A percentile compares a stretch with the other conserved stretches of the same genome.
Evolutionary conservation across 2,113 vertebrate species (phyloP).

Genomic region (Sturnus vulgaris): DNA sequence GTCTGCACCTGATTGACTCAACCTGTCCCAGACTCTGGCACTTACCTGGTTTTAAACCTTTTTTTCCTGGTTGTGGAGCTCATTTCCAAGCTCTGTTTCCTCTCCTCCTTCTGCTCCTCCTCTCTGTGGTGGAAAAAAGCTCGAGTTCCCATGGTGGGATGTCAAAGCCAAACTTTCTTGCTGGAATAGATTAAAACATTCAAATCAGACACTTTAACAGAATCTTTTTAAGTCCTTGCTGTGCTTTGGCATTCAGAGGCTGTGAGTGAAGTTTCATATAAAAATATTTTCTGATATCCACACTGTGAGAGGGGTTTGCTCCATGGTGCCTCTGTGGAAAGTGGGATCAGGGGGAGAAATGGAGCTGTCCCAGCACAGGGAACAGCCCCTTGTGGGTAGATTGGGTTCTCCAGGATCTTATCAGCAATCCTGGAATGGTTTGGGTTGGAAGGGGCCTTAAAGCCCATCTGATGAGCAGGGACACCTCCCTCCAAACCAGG

Average conservation of each 20-base stretch:
- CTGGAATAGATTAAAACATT: neutral
- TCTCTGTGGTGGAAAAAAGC: slow-evolving; percentile 58
- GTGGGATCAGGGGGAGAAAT: neutral
- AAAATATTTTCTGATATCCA: neutral
- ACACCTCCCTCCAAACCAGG: neutral
- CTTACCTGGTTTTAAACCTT: slow-evolving; percentile 76
- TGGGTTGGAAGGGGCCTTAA: neutral
- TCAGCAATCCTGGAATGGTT: neutral
- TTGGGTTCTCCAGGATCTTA: neutral
- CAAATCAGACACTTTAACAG: neutral
- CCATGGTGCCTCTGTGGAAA: neutral
- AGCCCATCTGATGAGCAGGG: neutral
- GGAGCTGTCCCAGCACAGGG: neutral
- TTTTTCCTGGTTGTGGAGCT: slow-evolving; percentile 57
- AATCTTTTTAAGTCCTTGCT: neutral
- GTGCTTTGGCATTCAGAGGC: neutral
- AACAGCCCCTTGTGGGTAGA: neutral
- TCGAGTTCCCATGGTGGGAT: slow-evolving; percentile 53
- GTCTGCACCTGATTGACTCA: neutral
- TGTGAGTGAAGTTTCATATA: neutral
- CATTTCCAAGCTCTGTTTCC: slow-evolving; percentile 68
- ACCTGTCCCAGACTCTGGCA: neutral
- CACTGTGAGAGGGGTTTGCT: neutral
- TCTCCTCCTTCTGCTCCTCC: slow-evolving; percentile 69
- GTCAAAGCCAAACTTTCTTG: neutral